Base-by-base conservation (phyloP, 1,140 invertebrate genomes). In the Bombus balteatus region DNA sequence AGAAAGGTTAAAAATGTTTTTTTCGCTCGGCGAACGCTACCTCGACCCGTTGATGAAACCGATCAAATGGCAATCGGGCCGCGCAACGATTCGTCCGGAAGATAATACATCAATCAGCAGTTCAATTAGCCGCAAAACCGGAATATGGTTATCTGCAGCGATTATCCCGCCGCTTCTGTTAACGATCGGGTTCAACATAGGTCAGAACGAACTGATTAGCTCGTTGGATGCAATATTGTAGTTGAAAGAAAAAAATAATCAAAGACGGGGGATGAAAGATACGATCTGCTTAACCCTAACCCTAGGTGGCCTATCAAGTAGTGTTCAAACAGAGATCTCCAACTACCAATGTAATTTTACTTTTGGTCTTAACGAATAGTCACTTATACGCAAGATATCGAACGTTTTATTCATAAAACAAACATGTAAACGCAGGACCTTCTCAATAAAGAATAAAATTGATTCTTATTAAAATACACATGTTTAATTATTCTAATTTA, bases 71-170 rank as follows among this genome's bases (percentile, higher is more conserved):
- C 73, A 57, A 81, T 78, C 74, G 77, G 65, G 86, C 75, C 47
- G 62, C 57, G 71, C 71, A 73, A 47, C 73, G 81, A 79, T 82
- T 82, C 76, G 86, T n/a, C 71, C 76, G 83, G 72, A 66, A 76
- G 72, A 74, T 81, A 74, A 71, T 81, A 86, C 77, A 87, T 85
- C 83, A 76, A 86, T 85, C 65, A 74, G 66, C n/a, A 68, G 39
- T 73, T 81, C 83, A 41, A 88, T 86, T 83, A 83, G 59, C 80
- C 62, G 59, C 72, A 47, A 71, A 83, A 83, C 62, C 43, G 79
- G 43, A 83, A 83, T 77, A 76, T 83, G 81, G 70, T 82, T 82
- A 62, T 82, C 80, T 65, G 80, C 32, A 41, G 28, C 80, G 80
- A 62, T 72, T 72, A 72, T 73, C 68, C 68, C 12, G 43, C 74